phyloP scores from a whole-genome alignment of 2,797 vertebrate species.

The Odontamblyopus lacepedii region DNA sequence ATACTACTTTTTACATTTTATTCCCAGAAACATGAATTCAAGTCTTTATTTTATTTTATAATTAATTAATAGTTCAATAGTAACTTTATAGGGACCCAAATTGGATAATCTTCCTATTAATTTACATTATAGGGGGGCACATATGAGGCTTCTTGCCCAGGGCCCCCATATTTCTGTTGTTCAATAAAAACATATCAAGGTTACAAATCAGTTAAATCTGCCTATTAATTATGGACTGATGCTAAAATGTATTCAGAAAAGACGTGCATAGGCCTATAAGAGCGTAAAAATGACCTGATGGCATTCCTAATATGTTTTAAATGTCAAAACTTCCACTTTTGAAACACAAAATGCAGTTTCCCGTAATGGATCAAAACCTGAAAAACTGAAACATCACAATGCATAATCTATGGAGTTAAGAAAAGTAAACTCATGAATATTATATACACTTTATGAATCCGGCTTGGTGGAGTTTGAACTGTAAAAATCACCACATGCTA shows the following conservation, averaged over 20 bases:
- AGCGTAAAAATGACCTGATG: background rate
- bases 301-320: background rate
- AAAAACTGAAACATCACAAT: constrained; percentile 16
- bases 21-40: background rate
- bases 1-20: background rate
- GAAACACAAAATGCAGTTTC: constrained; percentile 2
- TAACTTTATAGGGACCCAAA: too few species aligned
- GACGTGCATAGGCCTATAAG: background rate
- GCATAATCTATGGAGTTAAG: constrained; percentile 25
- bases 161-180: too few species aligned
- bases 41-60: background rate
- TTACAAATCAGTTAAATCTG: too few species aligned
- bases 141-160: too few species aligned
- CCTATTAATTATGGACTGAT: too few species aligned
- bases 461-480: too few species aligned
- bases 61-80: too few species aligned
- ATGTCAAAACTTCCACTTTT: background rate
- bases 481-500: constrained; percentile 60
- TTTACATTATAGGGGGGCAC: too few species aligned
- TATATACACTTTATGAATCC: constrained; percentile 13
- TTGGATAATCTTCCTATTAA: too few species aligned
- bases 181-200: too few species aligned
- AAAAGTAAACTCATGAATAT: constrained; percentile 6
- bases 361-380: constrained; percentile 13
- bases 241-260: too few species aligned